These are phyloP conservation scores for Plemyria rubiginata DNA, from an alignment of 2,888 invertebrate species.

Conservation along the genomic window DNA sequence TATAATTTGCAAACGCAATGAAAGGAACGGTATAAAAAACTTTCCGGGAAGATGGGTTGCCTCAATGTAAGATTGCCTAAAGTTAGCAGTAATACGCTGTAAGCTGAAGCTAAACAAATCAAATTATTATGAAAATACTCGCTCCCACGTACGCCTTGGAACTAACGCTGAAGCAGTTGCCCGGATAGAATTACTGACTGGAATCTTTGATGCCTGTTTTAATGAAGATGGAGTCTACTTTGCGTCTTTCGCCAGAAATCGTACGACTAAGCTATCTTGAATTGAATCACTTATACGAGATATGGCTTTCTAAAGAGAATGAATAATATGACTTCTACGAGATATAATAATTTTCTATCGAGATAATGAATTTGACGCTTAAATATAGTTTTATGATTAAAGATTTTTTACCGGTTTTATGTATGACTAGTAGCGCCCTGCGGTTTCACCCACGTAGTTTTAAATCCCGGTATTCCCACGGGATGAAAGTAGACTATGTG, in stretches of 20 bases:
- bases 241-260: constrained; percentile 22
- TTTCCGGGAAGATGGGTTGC: no score
- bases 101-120: no score
- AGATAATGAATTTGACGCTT: not conserved
- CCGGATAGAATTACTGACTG: constrained; percentile 49
- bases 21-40: no score
- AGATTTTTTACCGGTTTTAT: not conserved
- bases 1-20: no score
- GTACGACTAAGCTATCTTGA: constrained; percentile 4
- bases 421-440: no score
- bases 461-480: no score
- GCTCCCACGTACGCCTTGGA: constrained; percentile 29
- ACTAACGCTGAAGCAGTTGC: constrained; percentile 41
- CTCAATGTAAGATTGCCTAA: no score
- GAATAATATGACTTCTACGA: not conserved
- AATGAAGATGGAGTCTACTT: constrained; percentile 39
- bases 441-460: no score
- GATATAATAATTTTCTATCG: not conserved
- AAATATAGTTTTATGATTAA: no score
- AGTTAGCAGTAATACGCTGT: no score
- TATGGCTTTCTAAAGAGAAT: no score
- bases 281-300: constrained; percentile 2
- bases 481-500: no score
- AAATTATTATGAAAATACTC: not conserved
- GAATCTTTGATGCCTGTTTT: constrained; percentile 53